phyloP scores from a whole-genome alignment of 2,888 invertebrate species.

The Coleophora deauratella region DNA sequence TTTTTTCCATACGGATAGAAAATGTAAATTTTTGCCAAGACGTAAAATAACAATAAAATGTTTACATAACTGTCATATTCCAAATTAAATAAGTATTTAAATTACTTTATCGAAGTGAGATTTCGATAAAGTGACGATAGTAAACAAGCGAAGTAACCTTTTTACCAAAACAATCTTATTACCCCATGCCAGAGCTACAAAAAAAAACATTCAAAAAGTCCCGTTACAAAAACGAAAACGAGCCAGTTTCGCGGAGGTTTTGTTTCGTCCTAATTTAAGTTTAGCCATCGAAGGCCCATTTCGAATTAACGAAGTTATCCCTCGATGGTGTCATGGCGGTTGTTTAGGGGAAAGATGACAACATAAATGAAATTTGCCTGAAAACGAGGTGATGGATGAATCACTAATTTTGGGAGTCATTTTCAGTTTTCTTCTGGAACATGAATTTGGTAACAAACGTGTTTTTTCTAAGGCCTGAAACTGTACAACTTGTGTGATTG shows the following conservation, averaged over 20 bases:
- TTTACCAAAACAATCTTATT: conserved; percentile 19
- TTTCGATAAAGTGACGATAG: no score
- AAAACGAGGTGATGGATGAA: conserved; percentile 11
- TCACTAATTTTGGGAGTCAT: background rate
- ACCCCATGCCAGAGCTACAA: no score
- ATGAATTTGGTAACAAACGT: background rate
- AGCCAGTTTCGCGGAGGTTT: conserved; percentile 38
- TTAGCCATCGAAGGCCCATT: conserved; percentile 59
- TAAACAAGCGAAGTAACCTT: no score
- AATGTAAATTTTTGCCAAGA: no score
- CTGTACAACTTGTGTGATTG: no score
- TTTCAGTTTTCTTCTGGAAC: background rate
- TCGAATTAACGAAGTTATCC: conserved; percentile 54
- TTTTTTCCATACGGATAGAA: no score
- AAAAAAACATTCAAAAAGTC: background rate
- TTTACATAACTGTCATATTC: no score
- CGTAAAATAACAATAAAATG: no score
- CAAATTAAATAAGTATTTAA: no score
- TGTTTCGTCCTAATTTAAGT: conserved; percentile 64
- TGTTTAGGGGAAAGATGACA: conserved; percentile 21
- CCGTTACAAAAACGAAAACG: conserved; percentile 21
- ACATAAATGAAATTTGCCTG: conserved; percentile 11
- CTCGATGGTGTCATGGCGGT: conserved; percentile 33
- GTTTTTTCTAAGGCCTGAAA: background rate
- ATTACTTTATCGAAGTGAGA: no score